Conservation (phyloP, 2,113 vertebrate genomes). For the Dryoscopus gambensis region DNA sequence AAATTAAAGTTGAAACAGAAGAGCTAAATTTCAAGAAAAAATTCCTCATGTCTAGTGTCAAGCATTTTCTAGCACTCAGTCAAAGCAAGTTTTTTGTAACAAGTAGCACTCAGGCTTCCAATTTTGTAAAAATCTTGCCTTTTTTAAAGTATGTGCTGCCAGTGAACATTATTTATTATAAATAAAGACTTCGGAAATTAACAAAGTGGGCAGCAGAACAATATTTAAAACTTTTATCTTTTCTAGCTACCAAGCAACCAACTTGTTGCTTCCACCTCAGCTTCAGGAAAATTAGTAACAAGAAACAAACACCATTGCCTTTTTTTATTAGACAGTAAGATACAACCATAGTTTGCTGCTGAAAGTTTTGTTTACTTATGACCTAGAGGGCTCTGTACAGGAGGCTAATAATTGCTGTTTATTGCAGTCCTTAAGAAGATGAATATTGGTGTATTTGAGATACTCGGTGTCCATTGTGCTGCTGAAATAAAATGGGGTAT, state of each 20-base stretch:
- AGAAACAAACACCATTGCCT: accelerated
- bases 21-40: not conserved
- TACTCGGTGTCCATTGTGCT: accelerated
- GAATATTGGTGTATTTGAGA: not conserved
- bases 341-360: not conserved
- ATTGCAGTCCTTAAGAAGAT: not conserved
- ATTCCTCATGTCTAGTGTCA: not conserved
- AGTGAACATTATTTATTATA: not conserved
- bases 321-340: not conserved
- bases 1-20: not conserved
- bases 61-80: not conserved
- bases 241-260: not conserved
- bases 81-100: not conserved
- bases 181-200: not conserved
- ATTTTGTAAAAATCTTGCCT: not conserved
- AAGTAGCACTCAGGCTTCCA: not conserved
- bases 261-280: not conserved
- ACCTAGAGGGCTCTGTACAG: not conserved
- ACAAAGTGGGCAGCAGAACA: not conserved
- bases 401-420: not conserved
- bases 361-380: not conserved
- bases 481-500: not conserved
- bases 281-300: not conserved
- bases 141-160: not conserved
- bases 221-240: not conserved